A percentile compares a stretch with the other conserved stretches of the same genome.
Evolutionary conservation across 92 coral and sea anemone genomes (phyloP).

Genomic region (Umimayanthus kanabou): DNA sequence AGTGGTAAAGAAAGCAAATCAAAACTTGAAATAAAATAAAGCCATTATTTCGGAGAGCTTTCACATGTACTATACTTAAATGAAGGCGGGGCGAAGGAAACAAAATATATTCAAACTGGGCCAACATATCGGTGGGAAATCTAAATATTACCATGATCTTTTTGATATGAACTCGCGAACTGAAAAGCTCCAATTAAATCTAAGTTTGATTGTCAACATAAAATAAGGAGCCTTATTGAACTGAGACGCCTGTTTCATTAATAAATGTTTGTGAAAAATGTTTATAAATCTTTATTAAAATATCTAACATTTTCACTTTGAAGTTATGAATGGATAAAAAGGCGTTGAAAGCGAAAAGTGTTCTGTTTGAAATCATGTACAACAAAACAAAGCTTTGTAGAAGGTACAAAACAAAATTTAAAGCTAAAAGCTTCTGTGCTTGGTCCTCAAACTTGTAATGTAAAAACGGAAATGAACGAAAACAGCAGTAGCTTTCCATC

Average conservation of each 20-base stretch:
- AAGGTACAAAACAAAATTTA: neutral
- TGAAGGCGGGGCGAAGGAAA: neutral
- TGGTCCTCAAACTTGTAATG: neutral
- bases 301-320: neutral
- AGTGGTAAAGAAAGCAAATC: neutral
- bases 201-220: neutral
- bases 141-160: neutral
- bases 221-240: neutral
- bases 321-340: neutral
- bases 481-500: neutral
- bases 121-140: neutral
- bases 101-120: neutral
- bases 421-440: neutral
- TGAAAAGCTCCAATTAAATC: neutral
- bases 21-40: neutral
- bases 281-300: conserved; percentile 1
- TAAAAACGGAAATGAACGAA: conserved; percentile 15
- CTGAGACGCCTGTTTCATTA: neutral
- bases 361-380: neutral
- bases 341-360: neutral
- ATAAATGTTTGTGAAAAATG: neutral
- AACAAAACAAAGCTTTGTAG: conserved; percentile 20
- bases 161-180: neutral
- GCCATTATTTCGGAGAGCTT: neutral
- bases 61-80: neutral